Conservation (phyloP, 2,797 vertebrate genomes). For the Salmo trutta region DNA sequence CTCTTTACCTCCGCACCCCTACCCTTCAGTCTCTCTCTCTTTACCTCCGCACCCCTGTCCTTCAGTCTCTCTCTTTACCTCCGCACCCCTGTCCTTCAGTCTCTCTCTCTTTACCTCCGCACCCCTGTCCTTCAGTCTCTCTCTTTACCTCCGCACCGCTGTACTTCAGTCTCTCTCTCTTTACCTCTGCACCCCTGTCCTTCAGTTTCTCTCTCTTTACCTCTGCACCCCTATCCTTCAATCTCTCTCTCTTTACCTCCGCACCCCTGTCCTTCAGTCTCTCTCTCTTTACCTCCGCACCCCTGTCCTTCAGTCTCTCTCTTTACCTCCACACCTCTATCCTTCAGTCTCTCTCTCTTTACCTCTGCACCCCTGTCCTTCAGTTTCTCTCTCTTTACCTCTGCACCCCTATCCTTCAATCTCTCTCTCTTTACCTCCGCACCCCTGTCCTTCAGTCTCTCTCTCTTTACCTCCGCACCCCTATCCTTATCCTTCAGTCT, state of each 20-base stretch:
- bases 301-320: not conserved
- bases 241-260: constrained; percentile 14
- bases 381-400: constrained; percentile 10
- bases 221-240: constrained; percentile 9
- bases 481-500: not conserved
- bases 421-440: constrained; percentile 46
- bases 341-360: constrained; percentile 33
- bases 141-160: constrained; percentile 40
- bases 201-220: constrained; percentile 40
- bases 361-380: constrained; percentile 22
- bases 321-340: not conserved
- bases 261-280: not conserved
- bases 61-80: constrained; percentile 46
- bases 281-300: constrained; percentile 45
- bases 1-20: constrained; percentile 40
- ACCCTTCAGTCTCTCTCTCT: not conserved
- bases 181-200: not conserved
- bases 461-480: constrained; percentile 6
- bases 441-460: not conserved
- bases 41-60: not conserved
- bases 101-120: constrained; percentile 13
- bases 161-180: not conserved
- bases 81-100: not conserved
- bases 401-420: not conserved
- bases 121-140: not conserved